phyloP scores from a whole-genome alignment of 2,797 vertebrate species.

The Hyperoplus lanceolatus region DNA sequence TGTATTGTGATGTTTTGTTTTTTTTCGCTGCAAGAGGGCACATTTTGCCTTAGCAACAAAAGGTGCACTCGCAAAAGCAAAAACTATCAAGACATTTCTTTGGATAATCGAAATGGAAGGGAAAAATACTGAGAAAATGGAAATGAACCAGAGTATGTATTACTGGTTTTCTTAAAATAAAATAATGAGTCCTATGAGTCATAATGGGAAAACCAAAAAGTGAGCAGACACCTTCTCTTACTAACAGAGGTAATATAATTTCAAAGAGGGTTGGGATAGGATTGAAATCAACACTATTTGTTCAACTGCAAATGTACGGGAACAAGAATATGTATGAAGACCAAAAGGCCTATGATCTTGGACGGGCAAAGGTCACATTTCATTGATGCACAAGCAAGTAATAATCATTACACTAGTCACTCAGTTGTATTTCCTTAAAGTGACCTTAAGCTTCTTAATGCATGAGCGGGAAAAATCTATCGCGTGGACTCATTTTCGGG shows the following conservation, averaged over 20 bases:
- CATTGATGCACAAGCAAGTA: conserved; percentile 23
- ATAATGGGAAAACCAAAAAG: background rate
- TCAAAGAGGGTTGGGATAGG: background rate
- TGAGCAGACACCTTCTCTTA: conserved; percentile 2
- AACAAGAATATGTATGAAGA: conserved; percentile 9
- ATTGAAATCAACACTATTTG: conserved; percentile 1
- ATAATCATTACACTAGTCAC: conserved; percentile 2
- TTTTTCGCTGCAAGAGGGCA: background rate
- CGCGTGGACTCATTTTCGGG: background rate
- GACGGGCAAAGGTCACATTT: conserved; percentile 12
- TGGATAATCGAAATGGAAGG: background rate
- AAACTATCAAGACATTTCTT: background rate
- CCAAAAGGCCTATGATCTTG: conserved; percentile 12
- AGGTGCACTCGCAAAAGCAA: background rate
- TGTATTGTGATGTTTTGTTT: too few species aligned
- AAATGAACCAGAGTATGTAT: background rate
- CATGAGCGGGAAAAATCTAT: background rate
- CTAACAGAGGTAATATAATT: conserved; percentile 1
- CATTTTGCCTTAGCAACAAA: background rate
- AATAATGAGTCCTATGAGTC: conserved; percentile 1
- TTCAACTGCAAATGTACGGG: conserved; percentile 21
- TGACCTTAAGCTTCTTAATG: conserved; percentile 20
- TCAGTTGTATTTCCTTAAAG: conserved; percentile 1
- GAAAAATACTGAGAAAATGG: background rate
- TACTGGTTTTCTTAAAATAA: background rate